Evolutionary conservation across 2,888 invertebrate species (phyloP).

Genomic region (Drosophila greeni): DNA sequence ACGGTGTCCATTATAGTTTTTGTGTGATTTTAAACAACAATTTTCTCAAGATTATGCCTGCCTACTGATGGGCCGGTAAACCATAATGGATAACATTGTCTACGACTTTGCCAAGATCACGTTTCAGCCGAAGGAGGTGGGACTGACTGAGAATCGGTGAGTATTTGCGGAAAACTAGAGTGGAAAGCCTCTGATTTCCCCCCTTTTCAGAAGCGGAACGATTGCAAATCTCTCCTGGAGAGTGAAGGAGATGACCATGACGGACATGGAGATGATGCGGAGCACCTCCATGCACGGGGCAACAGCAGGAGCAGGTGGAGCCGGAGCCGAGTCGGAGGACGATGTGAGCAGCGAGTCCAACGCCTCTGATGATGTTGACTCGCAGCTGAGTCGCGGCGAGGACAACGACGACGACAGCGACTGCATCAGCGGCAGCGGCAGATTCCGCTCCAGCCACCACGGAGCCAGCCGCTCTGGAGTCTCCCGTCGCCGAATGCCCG

Average conservation of each 20-base stretch:
- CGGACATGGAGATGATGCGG: conserved; percentile 35
- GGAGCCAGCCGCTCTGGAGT: conserved; percentile 51
- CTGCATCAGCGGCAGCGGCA: conserved; percentile 39
- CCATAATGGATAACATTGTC: conserved; percentile 75
- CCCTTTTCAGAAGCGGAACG: background rate
- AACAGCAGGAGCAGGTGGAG: background rate
- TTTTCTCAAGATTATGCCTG: background rate
- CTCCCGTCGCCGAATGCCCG: conserved; percentile 67
- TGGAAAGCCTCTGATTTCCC: background rate
- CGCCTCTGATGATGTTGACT: conserved; percentile 60
- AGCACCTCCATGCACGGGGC: background rate
- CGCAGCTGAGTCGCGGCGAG: conserved; percentile 51
- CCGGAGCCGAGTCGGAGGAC: conserved; percentile 20
- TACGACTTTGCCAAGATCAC: conserved; percentile 72
- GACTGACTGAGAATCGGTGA: conserved; percentile 69
- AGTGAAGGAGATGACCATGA: conserved; percentile 34
- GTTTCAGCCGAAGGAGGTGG: conserved; percentile 65
- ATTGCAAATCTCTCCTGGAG: conserved; percentile 19
- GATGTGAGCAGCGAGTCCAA: conserved; percentile 49
- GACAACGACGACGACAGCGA: conserved; percentile 60
- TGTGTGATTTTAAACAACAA: background rate
- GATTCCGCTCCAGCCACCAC: background rate
- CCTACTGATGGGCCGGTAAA: conserved; percentile 8
- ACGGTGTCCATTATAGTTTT: background rate
- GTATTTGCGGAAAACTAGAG: background rate